Evolutionary conservation across 2,888 invertebrate species (phyloP).

Genomic region (Drosophila kambysellisi): DNA sequence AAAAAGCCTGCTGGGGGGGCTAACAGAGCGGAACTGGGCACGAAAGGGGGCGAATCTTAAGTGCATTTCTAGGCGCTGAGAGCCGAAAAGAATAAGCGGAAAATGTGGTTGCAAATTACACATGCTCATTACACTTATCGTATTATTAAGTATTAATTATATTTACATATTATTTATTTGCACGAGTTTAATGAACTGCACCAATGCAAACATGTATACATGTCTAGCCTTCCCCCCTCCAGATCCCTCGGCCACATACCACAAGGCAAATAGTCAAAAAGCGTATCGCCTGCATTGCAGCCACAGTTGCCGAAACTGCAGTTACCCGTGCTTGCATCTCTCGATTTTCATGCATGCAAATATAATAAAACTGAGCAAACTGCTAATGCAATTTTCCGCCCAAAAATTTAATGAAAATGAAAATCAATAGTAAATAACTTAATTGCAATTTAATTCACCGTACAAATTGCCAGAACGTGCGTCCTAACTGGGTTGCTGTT

Average conservation of each 20-base stretch:
- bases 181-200: conserved; percentile 74
- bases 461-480: conserved; percentile 29
- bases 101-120: conserved; percentile 40
- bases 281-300: conserved; percentile 43
- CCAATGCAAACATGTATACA: conserved; percentile 50
- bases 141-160: conserved; percentile 58
- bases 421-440: conserved; percentile 63
- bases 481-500: background rate
- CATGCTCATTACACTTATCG: conserved; percentile 25
- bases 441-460: conserved; percentile 21
- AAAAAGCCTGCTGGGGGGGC: conserved; percentile 26
- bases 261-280: conserved; percentile 62
- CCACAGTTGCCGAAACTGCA: conserved; percentile 11
- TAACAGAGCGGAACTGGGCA: background rate
- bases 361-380: conserved; percentile 46
- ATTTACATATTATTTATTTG: conserved; percentile 69
- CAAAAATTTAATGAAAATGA: conserved; percentile 46
- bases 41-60: background rate
- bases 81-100: conserved; percentile 28
- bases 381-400: conserved; percentile 40
- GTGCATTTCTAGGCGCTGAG: conserved; percentile 50
- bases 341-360: conserved; percentile 39
- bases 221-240: background rate
- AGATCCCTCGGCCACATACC: conserved; percentile 7
- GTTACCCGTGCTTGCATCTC: conserved; percentile 27